These are phyloP conservation scores for Parthenolecanium corni DNA, from an alignment of 2,888 invertebrate genomes.

Conservation along the genomic window DNA sequence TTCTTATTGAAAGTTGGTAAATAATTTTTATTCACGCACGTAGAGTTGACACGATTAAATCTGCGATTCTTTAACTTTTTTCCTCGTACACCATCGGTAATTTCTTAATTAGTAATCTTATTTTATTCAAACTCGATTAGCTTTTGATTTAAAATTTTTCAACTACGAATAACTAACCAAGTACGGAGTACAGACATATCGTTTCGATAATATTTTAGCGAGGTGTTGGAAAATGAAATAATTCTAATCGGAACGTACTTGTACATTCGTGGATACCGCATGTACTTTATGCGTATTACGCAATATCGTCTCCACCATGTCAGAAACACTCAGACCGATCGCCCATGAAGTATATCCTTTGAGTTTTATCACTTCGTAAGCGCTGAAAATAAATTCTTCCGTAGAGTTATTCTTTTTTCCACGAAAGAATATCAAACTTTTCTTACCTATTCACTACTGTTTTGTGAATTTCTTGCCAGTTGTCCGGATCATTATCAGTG, in stretches of 20 bases:
- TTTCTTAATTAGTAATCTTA: no score
- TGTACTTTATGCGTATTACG: conserved; percentile 62
- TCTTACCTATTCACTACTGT: conserved; percentile 59
- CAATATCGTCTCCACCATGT: conserved; percentile 54
- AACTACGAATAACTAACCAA: no score
- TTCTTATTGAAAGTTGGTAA: no score
- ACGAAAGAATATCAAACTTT: background rate
- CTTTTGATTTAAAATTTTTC: no score
- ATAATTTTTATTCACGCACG: no score
- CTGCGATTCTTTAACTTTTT: no score
- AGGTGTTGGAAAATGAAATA: no score
- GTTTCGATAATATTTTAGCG: no score
- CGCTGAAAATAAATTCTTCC: conserved; percentile 42
- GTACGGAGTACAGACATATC: no score
- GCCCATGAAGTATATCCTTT: conserved; percentile 91
- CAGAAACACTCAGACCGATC: conserved; percentile 66
- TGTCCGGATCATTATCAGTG: conserved; percentile 57
- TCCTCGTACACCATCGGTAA: no score
- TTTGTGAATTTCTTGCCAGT: conserved; percentile 66
- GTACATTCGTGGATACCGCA: conserved; percentile 63
- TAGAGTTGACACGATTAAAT: no score
- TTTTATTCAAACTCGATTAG: no score
- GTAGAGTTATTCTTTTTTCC: background rate
- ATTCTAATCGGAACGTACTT: conserved; percentile 44
- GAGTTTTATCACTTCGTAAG: conserved; percentile 73